These are phyloP conservation scores for Frieseomelitta varia DNA, from an alignment of 1,140 invertebrate species.

Conservation along the genomic window DNA sequence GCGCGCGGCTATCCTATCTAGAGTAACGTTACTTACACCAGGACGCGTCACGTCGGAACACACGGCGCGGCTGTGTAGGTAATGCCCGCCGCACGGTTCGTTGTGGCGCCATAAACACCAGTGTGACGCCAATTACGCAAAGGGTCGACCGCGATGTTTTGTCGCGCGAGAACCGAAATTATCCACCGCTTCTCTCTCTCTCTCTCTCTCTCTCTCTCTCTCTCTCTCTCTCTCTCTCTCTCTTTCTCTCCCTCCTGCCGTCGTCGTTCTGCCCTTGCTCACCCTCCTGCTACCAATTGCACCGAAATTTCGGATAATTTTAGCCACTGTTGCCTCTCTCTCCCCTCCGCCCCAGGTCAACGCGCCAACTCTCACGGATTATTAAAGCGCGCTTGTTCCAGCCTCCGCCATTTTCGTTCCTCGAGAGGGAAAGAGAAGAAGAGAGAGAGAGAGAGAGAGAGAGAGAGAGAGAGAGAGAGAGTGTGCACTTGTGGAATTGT, in stretches of 20 bases:
- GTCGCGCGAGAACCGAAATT: constrained; percentile 70
- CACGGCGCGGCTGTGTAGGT: neutral
- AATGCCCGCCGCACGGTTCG: constrained; percentile 33
- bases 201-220: neutral
- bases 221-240: too few species aligned
- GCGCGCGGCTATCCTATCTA: neutral
- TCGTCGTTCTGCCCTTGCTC: neutral
- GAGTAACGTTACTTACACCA: neutral
- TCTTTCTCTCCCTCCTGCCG: too few species aligned
- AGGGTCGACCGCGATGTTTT: constrained; percentile 72
- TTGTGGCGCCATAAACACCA: constrained; percentile 67
- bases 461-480: too few species aligned
- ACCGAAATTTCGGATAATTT: constrained; percentile 65
- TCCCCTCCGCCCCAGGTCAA: neutral
- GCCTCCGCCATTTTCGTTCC: neutral
- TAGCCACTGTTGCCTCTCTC: constrained; percentile 21
- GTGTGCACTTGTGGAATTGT: neutral
- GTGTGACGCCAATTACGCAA: constrained; percentile 73
- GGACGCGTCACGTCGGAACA: neutral
- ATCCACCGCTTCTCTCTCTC: constrained; percentile 32
- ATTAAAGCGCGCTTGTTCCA: constrained; percentile 33
- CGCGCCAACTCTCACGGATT: constrained; percentile 7
- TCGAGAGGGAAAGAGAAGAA: neutral
- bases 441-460: too few species aligned
- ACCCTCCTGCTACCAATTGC: constrained; percentile 51